phyloP scores from a whole-genome alignment of 2,113 vertebrate genomes.

The Ahaetulla prasina region DNA sequence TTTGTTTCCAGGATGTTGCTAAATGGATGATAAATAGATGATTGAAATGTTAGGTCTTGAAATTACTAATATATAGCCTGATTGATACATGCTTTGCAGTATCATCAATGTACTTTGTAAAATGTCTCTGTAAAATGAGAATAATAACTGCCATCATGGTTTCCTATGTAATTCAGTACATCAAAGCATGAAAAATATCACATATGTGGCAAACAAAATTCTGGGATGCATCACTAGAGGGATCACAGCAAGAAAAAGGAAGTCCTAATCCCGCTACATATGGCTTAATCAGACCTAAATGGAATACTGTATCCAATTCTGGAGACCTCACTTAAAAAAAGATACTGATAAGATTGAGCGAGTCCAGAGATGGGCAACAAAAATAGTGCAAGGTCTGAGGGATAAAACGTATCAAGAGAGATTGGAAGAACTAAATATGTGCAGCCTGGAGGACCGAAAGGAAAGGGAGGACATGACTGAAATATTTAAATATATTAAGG shows the following conservation, averaged over 20 bases:
- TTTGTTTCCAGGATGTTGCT: not conserved
- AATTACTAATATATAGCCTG: not conserved
- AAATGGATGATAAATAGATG: not conserved
- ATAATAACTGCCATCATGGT: not conserved
- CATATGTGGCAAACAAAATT: not conserved
- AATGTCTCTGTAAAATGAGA: not conserved
- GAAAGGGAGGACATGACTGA: not conserved
- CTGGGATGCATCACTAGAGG: not conserved
- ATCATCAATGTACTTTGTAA: not conserved
- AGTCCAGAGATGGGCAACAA: not conserved
- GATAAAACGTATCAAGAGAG: not conserved
- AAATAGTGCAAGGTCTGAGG: not conserved
- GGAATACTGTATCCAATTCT: not conserved
- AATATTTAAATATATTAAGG: not conserved
- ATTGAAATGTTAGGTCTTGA: not conserved
- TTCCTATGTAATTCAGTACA: not conserved
- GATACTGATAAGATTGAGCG: not conserved
- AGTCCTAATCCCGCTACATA: not conserved
- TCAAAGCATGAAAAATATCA: not conserved
- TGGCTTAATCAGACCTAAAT: not conserved
- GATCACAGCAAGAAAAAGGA: not conserved
- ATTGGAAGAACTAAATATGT: not conserved
- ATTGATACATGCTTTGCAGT: not conserved
- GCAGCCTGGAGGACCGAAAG: not conserved
- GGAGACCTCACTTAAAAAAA: not conserved